phyloP scores from a whole-genome alignment of 2,113 vertebrate species.

The Myodes glareolus region DNA sequence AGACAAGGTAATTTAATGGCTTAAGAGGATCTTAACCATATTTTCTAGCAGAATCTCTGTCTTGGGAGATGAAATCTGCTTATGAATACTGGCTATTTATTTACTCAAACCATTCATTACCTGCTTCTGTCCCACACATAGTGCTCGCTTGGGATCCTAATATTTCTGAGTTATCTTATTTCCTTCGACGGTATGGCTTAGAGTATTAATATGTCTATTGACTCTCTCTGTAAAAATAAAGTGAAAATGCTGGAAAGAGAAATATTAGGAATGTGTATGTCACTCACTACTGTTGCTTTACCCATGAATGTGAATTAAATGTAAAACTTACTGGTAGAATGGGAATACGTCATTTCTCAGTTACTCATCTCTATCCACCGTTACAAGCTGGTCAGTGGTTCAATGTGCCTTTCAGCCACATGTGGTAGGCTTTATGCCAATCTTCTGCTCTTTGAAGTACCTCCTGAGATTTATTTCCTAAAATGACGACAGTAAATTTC shows the following conservation, averaged over 20 bases:
- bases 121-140: conserved; percentile 69
- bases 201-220: conserved; percentile 60
- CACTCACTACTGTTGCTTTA: not conserved
- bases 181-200: not conserved
- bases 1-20: conserved; percentile 81
- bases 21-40: conserved; percentile 78
- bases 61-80: conserved; percentile 65
- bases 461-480: not conserved
- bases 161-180: conserved; percentile 72
- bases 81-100: conserved; percentile 60
- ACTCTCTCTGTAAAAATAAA: not conserved
- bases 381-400: not conserved
- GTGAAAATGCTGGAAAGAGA: not conserved
- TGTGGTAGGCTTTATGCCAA: not conserved
- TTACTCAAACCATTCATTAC: conserved; percentile 78
- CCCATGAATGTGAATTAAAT: not conserved
- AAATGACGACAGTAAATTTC: not conserved
- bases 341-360: not conserved
- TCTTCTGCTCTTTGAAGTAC: not conserved
- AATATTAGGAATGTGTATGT: not conserved
- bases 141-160: conserved; percentile 52
- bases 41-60: conserved; percentile 66
- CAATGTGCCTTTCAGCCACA: not conserved
- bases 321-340: not conserved
- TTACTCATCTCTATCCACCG: not conserved